phyloP scores from a whole-genome alignment of 2,888 invertebrate genomes.

The Thyatira batis region DNA sequence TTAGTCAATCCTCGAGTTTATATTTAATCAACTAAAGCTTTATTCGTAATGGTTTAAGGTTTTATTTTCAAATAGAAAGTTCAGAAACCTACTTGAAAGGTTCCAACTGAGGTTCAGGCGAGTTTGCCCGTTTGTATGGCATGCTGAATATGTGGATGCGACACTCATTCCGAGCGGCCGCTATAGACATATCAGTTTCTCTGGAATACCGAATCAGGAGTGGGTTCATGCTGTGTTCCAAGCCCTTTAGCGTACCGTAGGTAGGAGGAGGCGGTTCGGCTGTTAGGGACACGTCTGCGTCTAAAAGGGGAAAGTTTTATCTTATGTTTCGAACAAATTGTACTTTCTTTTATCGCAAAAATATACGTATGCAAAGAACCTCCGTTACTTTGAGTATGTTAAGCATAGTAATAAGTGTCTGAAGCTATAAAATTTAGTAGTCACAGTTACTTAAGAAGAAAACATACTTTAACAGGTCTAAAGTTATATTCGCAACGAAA shows the following conservation, averaged over 20 bases:
- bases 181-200: conserved; percentile 94
- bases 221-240: conserved; percentile 96
- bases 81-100: conserved; percentile 83
- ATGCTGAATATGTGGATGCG: conserved; percentile 89
- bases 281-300: conserved; percentile 76
- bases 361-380: too few relatives aligned
- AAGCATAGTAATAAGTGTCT: neutral
- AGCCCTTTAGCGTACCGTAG: conserved; percentile 92
- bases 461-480: neutral
- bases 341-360: too few relatives aligned
- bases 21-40: too few relatives aligned
- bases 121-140: conserved; percentile 68
- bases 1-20: neutral
- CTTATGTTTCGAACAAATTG: neutral
- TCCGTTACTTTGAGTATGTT: too few relatives aligned
- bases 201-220: conserved; percentile 94
- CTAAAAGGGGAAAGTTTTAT: conserved; percentile 29
- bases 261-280: conserved; percentile 85
- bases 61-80: neutral
- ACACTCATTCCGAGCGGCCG: conserved; percentile 90
- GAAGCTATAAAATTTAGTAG: neutral
- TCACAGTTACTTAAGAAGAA: neutral
- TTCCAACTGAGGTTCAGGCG: conserved; percentile 83
- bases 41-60: neutral
- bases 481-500: neutral